Evolutionary conservation across 64 coral and sea anemone genomes (phyloP).

Genomic region (Pocillopora damicornis): DNA sequence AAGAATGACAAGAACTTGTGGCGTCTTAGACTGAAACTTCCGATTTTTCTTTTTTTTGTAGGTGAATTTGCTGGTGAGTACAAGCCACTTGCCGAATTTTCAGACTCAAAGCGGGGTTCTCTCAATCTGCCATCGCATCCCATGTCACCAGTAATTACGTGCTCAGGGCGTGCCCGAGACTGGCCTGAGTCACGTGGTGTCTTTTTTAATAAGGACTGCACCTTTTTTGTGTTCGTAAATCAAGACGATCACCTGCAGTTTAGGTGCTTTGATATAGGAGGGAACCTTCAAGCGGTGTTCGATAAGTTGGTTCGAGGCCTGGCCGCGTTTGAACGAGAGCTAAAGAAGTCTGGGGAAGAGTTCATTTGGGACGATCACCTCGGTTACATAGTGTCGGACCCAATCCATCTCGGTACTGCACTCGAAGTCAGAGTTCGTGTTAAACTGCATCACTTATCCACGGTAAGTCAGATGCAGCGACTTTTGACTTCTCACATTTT

Average conservation of each 20-base stretch:
- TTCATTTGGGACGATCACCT: constrained; percentile 67
- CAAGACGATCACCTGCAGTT: constrained; percentile 79
- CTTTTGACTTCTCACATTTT: neutral
- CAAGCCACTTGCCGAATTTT: constrained; percentile 54
- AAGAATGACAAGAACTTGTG: too few species aligned
- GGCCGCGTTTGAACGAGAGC: constrained; percentile 47
- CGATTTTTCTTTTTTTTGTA: neutral
- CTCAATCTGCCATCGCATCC: constrained; percentile 43
- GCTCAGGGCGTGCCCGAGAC: constrained; percentile 67
- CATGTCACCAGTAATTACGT: constrained; percentile 50
- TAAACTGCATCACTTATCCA: constrained; percentile 56
- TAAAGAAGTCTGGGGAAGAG: constrained; percentile 58
- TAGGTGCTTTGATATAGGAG: constrained; percentile 46
- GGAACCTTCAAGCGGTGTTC: constrained; percentile 41
- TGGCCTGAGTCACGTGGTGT: constrained; percentile 87
- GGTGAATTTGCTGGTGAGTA: constrained; percentile 80
- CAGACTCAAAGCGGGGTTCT: constrained; percentile 37
- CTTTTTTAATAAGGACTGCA: constrained; percentile 52
- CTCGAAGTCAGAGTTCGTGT: constrained; percentile 55
- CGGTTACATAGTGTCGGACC: constrained; percentile 80
- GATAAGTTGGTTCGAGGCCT: constrained; percentile 64
- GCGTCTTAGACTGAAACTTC: too few species aligned
- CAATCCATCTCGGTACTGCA: constrained; percentile 64
- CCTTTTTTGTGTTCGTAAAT: constrained; percentile 81
- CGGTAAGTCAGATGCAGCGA: constrained; percentile 36